Evolutionary conservation across 1,140 invertebrate species (phyloP).

Genomic region (Carposina sasakii): DNA sequence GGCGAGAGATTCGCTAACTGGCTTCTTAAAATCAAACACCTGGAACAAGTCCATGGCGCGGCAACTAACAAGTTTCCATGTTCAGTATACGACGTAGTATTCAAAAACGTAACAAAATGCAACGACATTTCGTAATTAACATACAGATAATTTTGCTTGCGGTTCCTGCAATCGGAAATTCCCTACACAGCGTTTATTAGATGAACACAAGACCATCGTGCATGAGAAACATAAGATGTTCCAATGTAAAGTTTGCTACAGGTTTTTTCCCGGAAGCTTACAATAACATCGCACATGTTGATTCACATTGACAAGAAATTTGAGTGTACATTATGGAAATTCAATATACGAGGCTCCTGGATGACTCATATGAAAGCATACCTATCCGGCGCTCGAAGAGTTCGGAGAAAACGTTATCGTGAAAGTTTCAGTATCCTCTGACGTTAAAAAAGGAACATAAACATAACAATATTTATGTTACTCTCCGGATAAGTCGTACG

Average conservation of each 20-base stretch:
- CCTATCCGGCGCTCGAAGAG: too few species aligned
- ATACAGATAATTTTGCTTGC: slow-evolving; percentile 22
- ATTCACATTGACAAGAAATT: slow-evolving; percentile 56
- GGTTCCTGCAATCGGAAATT: slow-evolving; percentile 23
- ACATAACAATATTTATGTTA: too few species aligned
- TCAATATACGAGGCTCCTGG: slow-evolving; percentile 60
- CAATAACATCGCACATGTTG: slow-evolving; percentile 69
- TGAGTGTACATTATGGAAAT: slow-evolving; percentile 66
- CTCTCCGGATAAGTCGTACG: too few species aligned
- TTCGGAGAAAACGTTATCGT: too few species aligned
- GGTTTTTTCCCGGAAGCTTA: slow-evolving; percentile 64
- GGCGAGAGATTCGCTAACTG: slow-evolving; percentile 22
- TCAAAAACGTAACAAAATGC: slow-evolving; percentile 11
- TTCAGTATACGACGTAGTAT: slow-evolving; percentile 17
- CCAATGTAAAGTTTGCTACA: slow-evolving; percentile 58
- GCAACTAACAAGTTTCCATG: slow-evolving; percentile 19
- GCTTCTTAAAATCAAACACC: slow-evolving; percentile 18
- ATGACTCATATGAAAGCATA: slow-evolving; percentile 50
- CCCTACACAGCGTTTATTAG: slow-evolving; percentile 28
- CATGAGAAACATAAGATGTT: slow-evolving; percentile 54
- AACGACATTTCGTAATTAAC: slow-evolving; percentile 20
- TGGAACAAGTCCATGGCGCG: slow-evolving; percentile 19
- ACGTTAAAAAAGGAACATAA: too few species aligned
- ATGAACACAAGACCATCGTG: slow-evolving; percentile 42
- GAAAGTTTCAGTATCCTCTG: too few species aligned